Evolutionary conservation across 2,113 vertebrate genomes (phyloP).

Genomic region (Thymallus thymallus): DNA sequence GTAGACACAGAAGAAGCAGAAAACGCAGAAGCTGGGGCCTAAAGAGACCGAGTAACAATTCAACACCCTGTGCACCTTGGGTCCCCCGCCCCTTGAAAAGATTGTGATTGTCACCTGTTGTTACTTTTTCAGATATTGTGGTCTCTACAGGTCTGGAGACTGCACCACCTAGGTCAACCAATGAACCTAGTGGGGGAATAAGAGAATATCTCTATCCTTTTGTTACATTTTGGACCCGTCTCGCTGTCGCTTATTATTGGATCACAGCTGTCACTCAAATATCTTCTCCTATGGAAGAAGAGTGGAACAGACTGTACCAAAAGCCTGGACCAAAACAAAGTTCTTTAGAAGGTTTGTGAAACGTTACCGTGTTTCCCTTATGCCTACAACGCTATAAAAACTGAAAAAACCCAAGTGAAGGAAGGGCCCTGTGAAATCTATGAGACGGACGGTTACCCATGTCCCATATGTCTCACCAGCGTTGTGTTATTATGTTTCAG

Average conservation of each 20-base stretch:
- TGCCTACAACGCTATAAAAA: too few relatives aligned
- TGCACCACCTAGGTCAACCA: neutral
- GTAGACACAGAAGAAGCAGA: too few relatives aligned
- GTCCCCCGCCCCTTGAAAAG: neutral
- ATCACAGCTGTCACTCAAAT: conserved; percentile 3
- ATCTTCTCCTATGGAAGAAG: neutral
- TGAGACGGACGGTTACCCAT: neutral
- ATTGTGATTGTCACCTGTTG: neutral
- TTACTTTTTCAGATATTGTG: neutral
- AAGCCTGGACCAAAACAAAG: conserved; percentile 15
- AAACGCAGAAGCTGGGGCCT: too few relatives aligned
- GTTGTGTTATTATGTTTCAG: neutral
- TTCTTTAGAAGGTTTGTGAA: conserved; percentile 5
- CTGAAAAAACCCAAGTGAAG: too few relatives aligned
- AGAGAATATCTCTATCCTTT: neutral
- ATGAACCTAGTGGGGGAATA: too few relatives aligned
- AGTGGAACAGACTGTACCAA: conserved; percentile 9
- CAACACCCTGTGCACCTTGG: too few relatives aligned
- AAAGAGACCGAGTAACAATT: too few relatives aligned
- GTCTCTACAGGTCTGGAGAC: neutral
- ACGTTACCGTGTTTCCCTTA: neutral
- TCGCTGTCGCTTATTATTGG: neutral
- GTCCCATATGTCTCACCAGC: neutral
- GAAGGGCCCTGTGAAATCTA: neutral
- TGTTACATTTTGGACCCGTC: conserved; percentile 21